Conservation (phyloP, 2,113 vertebrate genomes). For the Trachemys scripta region DNA sequence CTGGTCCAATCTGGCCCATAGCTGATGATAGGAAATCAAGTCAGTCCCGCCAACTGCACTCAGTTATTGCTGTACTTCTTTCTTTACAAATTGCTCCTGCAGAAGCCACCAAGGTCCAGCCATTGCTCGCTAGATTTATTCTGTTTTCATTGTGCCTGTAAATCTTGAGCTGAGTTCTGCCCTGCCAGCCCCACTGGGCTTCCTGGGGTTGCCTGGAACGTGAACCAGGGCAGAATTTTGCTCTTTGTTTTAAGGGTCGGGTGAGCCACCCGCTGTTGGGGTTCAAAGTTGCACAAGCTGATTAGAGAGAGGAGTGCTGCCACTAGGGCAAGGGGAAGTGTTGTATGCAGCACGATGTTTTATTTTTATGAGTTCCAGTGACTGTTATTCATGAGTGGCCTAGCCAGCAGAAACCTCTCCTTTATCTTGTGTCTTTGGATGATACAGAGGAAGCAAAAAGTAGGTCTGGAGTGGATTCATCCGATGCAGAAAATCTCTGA, state of each 20-base stretch:
- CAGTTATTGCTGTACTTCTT: not conserved
- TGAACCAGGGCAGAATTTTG: not conserved
- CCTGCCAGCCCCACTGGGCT: not conserved
- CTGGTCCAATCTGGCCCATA: not conserved
- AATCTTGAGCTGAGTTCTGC: not conserved
- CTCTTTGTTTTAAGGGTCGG: conserved; percentile 10
- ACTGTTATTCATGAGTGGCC: conserved; percentile 8
- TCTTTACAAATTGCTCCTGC: not conserved
- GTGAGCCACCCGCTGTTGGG: not conserved
- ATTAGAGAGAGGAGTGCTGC: not conserved
- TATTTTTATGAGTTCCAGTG: conserved; percentile 21
- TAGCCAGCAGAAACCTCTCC: not conserved
- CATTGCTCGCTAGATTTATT: not conserved
- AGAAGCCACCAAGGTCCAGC: not conserved
- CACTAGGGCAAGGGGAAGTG: not conserved
- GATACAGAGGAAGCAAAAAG: conserved; percentile 16
- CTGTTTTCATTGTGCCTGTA: not conserved
- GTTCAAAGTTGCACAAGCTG: conserved; percentile 1
- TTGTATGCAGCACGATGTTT: not conserved
- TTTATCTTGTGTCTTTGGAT: conserved; percentile 28
- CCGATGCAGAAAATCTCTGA: not conserved
- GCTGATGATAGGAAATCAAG: not conserved
- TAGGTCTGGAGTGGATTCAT: not conserved
- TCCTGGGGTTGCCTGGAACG: not conserved
- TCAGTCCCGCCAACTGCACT: not conserved